Conservation (phyloP, 37 sponge, comb jelly and placozoan genomes). For the Ianthella basta region DNA sequence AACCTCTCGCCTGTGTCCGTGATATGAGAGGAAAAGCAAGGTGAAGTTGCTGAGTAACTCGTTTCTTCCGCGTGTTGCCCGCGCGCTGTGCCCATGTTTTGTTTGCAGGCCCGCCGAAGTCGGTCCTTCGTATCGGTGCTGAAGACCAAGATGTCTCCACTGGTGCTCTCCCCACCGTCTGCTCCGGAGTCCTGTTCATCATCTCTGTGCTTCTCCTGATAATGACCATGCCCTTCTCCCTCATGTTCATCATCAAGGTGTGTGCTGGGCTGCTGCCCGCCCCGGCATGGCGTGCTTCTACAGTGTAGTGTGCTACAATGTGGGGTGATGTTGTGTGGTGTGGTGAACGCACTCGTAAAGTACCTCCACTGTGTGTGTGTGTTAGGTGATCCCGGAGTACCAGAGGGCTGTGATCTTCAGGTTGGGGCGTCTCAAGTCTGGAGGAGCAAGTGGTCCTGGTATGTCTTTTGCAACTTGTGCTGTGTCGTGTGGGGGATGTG, state of each 20-base stretch:
- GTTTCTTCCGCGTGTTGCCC: too few relatives aligned
- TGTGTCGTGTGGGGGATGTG: too few relatives aligned
- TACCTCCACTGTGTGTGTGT: background rate
- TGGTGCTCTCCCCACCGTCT: slow-evolving; percentile 36
- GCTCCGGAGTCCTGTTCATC: slow-evolving; percentile 60
- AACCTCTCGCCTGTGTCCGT: too few relatives aligned
- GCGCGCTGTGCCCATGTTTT: too few relatives aligned
- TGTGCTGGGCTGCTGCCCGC: background rate
- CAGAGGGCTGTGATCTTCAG: slow-evolving; percentile 92
- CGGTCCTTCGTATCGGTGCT: background rate
- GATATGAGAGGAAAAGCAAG: too few relatives aligned
- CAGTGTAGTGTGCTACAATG: too few relatives aligned
- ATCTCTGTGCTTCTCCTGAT: slow-evolving; percentile 64
- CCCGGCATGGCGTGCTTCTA: too few relatives aligned
- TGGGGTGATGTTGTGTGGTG: too few relatives aligned
- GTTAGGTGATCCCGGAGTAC: slow-evolving; percentile 82
- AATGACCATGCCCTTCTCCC: slow-evolving; percentile 75
- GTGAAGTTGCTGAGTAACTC: too few relatives aligned
- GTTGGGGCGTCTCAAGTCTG: slow-evolving; percentile 79
- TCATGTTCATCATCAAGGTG: slow-evolving; percentile 82
- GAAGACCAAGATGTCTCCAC: slow-evolving; percentile 43
- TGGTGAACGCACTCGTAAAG: too few relatives aligned
- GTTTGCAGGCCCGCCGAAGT: background rate
- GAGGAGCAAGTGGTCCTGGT: slow-evolving; percentile 80
- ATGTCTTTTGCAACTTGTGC: background rate